These are phyloP conservation scores for Crax fasciolata DNA, from an alignment of 2,797 vertebrate genomes.

Conservation along the genomic window DNA sequence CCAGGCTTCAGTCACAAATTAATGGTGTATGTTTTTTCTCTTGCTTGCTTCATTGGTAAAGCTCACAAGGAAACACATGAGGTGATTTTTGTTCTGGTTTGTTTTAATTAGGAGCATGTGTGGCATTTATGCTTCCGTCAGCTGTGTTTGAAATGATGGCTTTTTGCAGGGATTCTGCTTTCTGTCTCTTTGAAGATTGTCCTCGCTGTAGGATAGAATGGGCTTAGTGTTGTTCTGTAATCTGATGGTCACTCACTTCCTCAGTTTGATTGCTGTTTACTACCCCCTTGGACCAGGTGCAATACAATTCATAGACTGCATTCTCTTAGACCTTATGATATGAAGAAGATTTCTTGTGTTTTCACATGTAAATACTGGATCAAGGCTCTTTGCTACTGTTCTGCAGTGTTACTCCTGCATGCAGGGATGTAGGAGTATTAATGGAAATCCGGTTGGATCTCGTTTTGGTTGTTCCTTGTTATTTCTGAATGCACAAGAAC, in stretches of 20 bases:
- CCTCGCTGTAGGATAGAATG: neutral
- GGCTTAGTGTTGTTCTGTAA: neutral
- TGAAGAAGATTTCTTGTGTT: neutral
- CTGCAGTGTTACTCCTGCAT: neutral
- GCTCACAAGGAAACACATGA: neutral
- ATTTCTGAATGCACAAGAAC: neutral
- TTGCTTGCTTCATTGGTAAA: conserved; percentile 18
- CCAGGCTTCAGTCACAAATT: neutral
- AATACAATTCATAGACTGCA: neutral
- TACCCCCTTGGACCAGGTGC: neutral
- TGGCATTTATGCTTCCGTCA: neutral
- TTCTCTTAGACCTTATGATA: neutral
- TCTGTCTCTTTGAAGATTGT: neutral
- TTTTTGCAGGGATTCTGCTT: neutral
- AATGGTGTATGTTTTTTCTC: neutral
- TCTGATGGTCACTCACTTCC: neutral
- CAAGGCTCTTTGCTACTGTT: neutral
- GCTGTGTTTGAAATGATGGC: neutral
- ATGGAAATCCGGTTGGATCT: neutral
- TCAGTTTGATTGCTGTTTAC: neutral
- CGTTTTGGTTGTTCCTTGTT: neutral
- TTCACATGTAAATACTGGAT: neutral
- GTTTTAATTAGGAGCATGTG: neutral
- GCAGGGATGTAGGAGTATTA: neutral
- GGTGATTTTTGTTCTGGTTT: neutral